phyloP scores from a whole-genome alignment of 2,113 vertebrate genomes.

The Plectropomus leopardus region DNA sequence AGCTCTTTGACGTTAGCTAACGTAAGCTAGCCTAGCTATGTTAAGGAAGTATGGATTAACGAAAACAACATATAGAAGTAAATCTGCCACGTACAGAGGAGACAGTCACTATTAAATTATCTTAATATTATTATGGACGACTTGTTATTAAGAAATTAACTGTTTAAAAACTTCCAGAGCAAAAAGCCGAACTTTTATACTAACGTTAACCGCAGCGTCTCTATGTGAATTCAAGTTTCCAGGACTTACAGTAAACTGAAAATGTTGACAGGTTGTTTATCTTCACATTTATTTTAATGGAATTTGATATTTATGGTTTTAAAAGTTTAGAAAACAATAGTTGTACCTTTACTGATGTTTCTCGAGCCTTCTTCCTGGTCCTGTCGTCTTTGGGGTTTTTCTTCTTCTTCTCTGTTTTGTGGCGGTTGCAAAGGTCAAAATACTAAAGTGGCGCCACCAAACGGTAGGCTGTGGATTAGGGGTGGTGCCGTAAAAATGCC shows the following conservation, averaged over 20 bases:
- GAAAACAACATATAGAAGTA: neutral
- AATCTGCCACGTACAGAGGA: accelerated
- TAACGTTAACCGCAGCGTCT: too few species aligned
- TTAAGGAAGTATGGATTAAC: accelerated
- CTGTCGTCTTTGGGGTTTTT: neutral
- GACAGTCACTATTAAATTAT: too few species aligned
- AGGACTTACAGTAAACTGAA: neutral
- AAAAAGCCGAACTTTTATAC: neutral
- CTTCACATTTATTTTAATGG: neutral
- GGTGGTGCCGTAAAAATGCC: too few species aligned
- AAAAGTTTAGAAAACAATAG: neutral
- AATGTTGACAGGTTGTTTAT: accelerated
- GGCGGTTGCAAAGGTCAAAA: too few species aligned
- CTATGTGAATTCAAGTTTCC: slow-evolving; percentile 13
- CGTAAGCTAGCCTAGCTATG: neutral
- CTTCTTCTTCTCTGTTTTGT: too few species aligned
- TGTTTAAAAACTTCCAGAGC: slow-evolving; percentile 8
- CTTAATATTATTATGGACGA: accelerated
- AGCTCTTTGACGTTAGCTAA: neutral
- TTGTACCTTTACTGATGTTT: slow-evolving; percentile 63
- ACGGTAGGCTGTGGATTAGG: too few species aligned
- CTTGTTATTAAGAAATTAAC: neutral
- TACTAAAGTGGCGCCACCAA: too few species aligned
- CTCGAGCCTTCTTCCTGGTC: slow-evolving; percentile 62
- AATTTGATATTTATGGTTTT: accelerated